Evolutionary conservation across 92 coral and sea anemone genomes (phyloP).

Genomic region (Chrysogorgia sp.): DNA sequence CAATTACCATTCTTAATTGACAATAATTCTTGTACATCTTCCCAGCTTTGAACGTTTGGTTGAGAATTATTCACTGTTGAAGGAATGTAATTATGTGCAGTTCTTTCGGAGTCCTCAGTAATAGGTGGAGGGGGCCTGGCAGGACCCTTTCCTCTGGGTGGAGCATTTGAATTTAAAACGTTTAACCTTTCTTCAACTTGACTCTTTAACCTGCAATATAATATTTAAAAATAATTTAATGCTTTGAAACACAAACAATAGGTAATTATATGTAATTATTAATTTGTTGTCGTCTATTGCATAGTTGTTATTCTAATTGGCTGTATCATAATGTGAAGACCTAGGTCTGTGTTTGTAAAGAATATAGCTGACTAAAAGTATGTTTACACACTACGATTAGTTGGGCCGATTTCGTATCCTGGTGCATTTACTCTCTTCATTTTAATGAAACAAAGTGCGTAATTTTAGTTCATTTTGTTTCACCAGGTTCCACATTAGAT

Average conservation of each 20-base stretch:
- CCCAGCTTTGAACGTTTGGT: slow-evolving; percentile 66
- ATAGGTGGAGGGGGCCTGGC: slow-evolving; percentile 48
- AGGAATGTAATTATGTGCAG: slow-evolving; percentile 35
- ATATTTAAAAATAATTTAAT: background rate
- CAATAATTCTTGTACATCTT: slow-evolving; percentile 91
- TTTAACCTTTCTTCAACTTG: slow-evolving; percentile 89
- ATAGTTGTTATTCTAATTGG: too few species aligned
- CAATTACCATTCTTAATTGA: slow-evolving; percentile 80
- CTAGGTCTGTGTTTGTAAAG: too few species aligned
- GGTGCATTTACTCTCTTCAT: too few species aligned
- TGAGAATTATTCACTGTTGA: slow-evolving; percentile 15
- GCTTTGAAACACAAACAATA: background rate
- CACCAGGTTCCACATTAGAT: too few species aligned
- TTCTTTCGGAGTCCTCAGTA: slow-evolving; percentile 14
- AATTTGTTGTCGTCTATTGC: too few species aligned
- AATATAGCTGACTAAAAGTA: too few species aligned
- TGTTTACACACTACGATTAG: too few species aligned
- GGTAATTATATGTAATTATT: background rate
- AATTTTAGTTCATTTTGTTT: too few species aligned
- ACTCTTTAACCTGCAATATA: slow-evolving; percentile 64
- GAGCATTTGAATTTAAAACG: slow-evolving; percentile 48
- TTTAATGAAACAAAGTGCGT: too few species aligned
- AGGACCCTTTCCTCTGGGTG: slow-evolving; percentile 46
- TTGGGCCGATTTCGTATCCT: too few species aligned
- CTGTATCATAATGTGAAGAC: too few species aligned